These are phyloP conservation scores for Heliconius eleuchia DNA, from an alignment of 1,140 invertebrate species.

Conservation along the genomic window DNA sequence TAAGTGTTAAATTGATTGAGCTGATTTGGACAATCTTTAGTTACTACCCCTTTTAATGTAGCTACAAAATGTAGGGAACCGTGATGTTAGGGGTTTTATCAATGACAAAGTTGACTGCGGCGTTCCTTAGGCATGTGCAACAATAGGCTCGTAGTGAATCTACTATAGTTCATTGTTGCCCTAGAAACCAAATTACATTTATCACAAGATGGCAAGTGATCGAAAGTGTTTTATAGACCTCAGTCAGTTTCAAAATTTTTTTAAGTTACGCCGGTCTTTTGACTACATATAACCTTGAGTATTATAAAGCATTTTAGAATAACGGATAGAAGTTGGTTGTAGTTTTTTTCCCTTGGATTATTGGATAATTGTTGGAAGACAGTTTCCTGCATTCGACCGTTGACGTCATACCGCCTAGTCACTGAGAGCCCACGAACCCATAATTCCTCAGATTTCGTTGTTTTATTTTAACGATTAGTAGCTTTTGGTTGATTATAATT, in stretches of 20 bases:
- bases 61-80: slow-evolving; percentile 78
- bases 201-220: slow-evolving; percentile 62
- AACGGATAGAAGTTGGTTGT: slow-evolving; percentile 52
- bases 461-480: slow-evolving; percentile 71
- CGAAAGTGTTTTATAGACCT: slow-evolving; percentile 68
- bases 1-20: slow-evolving; percentile 81
- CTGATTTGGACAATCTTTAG: slow-evolving; percentile 80
- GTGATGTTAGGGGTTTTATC: slow-evolving; percentile 80
- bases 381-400: slow-evolving; percentile 53
- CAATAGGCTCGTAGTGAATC: slow-evolving; percentile 47
- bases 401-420: slow-evolving; percentile 79
- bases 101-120: slow-evolving; percentile 80
- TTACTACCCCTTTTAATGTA: slow-evolving; percentile 77
- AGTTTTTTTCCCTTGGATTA: slow-evolving; percentile 50
- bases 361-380: slow-evolving; percentile 53
- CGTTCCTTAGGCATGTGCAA: slow-evolving; percentile 55
- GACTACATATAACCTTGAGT: slow-evolving; percentile 61
- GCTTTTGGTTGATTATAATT: slow-evolving; percentile 77
- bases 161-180: slow-evolving; percentile 49
- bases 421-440: slow-evolving; percentile 76
- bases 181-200: slow-evolving; percentile 47
- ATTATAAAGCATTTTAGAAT: slow-evolving; percentile 77
- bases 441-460: slow-evolving; percentile 68
- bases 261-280: slow-evolving; percentile 52
- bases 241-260: slow-evolving; percentile 51